Evolutionary conservation across 2,888 invertebrate species (phyloP).

Genomic region (Odontocolon sp.): DNA sequence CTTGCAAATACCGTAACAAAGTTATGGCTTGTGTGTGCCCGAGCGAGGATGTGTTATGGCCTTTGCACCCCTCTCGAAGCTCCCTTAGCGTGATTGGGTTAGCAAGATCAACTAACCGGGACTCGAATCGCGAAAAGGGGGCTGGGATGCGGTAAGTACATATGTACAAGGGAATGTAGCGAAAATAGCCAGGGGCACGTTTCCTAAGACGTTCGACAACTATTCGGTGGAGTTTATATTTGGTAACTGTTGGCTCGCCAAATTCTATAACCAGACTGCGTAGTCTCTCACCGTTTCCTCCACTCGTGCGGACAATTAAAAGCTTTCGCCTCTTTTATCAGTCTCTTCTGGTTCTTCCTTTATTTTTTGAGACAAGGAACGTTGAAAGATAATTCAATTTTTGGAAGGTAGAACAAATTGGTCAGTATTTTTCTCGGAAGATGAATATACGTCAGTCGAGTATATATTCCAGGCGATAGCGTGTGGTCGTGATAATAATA

Average conservation of each 20-base stretch:
- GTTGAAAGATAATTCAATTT: neutral
- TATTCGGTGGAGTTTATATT: constrained; percentile 43
- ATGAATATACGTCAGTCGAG: constrained; percentile 23
- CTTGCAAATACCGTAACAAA: constrained; percentile 74
- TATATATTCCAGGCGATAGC: constrained; percentile 34
- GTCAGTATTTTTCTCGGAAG: constrained; percentile 16
- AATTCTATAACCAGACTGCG: constrained; percentile 11
- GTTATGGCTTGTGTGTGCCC: constrained; percentile 70
- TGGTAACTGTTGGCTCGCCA: constrained; percentile 39
- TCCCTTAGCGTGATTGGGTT: constrained; percentile 68
- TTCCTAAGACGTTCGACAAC: constrained; percentile 51
- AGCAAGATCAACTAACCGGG: constrained; percentile 69
- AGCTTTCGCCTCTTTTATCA: too few species aligned
- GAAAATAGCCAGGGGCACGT: constrained; percentile 18
- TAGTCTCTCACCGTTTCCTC: neutral
- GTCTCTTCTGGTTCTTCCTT: too few species aligned
- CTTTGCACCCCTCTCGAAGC: constrained; percentile 40
- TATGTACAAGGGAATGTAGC: constrained; percentile 38
- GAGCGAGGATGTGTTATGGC: constrained; percentile 71
- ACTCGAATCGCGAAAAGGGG: constrained; percentile 45
- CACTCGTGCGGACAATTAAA: neutral
- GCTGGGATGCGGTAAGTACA: constrained; percentile 37
- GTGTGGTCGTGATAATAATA: constrained; percentile 51
- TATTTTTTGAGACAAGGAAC: neutral
- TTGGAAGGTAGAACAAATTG: constrained; percentile 26